Base-by-base conservation (phyloP, 2,797 vertebrate species). In the Acipenser oxyrinchus region DNA sequence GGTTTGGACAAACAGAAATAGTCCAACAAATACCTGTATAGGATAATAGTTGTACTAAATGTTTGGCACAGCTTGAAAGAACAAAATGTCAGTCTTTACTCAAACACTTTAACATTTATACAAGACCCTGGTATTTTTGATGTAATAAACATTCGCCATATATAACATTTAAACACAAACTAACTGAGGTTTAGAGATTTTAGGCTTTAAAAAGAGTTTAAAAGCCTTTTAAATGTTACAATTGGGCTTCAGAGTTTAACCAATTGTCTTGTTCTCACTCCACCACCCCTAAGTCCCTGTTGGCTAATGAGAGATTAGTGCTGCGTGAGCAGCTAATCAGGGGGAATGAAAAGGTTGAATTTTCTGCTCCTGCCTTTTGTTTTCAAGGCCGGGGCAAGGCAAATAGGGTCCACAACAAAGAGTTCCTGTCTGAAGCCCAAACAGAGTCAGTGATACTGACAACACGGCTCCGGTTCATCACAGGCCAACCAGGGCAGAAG, bases 291-390 rank as follows among this genome's bases (percentile, higher is more conserved):
- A 71, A 65, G 48, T 58, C 70, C 70, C 61, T 68, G 70, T 65
- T 62, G 66, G 70, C 63, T 71, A 71, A 71, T 71, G 66, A 71
- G 66, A 71, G 70, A 71, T 71, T 71, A 71, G 66, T 57, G 6
- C 13, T 49, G 51, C 58, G 52, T 65, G 70, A 63, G 50, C 58
- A 60, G 63, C 50, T 71, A 65, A 71, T 71, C 70, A 67, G 11
- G 11, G 62, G 58, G 62, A 68, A 61, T 61, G 63, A 68, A 65
- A 62, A 58, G 55, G 37, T 62, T 64, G n/a, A 64, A 64, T 64
- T 49, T 53, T 60, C 60, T 48, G 15, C 6, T 8, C 49, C 50
- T 55, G 62, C 15, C 66, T 62, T 71, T 65, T 68, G 58, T 64
- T 60, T 48, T 58, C 58, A 1, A 18, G 57, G 65, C 55, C 23